phyloP scores from a whole-genome alignment of 2,113 vertebrate genomes.

The Rhinolophus ferrumequinum region DNA sequence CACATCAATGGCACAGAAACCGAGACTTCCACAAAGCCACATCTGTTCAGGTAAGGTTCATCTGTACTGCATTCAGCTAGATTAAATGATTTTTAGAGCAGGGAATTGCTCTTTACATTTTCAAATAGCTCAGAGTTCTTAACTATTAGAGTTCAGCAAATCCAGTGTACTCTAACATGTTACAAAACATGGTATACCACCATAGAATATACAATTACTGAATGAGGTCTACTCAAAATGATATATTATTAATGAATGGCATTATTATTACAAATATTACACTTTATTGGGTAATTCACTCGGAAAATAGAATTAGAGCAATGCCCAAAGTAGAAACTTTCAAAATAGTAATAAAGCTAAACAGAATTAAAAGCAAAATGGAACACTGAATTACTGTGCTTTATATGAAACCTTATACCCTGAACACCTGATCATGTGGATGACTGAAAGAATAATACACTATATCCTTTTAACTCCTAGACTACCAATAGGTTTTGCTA shows the following conservation, averaged over 20 bases:
- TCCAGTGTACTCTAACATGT: not conserved
- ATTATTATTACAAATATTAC: not conserved
- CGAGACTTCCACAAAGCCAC: not conserved
- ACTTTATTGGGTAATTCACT: constrained; percentile 29
- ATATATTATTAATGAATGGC: not conserved
- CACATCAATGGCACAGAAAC: not conserved
- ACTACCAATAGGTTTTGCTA: not conserved
- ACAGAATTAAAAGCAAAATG: not conserved
- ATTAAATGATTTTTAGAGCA: not conserved
- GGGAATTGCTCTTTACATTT: not conserved
- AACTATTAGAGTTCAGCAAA: not conserved
- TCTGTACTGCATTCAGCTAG: not conserved
- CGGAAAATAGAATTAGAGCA: constrained; percentile 13
- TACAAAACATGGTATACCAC: not conserved
- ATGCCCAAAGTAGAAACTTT: not conserved
- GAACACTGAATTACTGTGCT: not conserved
- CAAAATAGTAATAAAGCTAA: constrained; percentile 22
- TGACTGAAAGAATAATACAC: constrained; percentile 27
- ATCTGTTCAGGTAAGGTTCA: not conserved
- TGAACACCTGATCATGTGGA: not conserved
- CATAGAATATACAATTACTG: constrained; percentile 22
- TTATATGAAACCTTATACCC: not conserved
- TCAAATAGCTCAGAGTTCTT: not conserved
- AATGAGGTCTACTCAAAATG: constrained; percentile 13
- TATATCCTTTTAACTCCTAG: constrained; percentile 2